Evolutionary conservation across 2,113 vertebrate species (phyloP).

Genomic region (Cavia aperea): DNA sequence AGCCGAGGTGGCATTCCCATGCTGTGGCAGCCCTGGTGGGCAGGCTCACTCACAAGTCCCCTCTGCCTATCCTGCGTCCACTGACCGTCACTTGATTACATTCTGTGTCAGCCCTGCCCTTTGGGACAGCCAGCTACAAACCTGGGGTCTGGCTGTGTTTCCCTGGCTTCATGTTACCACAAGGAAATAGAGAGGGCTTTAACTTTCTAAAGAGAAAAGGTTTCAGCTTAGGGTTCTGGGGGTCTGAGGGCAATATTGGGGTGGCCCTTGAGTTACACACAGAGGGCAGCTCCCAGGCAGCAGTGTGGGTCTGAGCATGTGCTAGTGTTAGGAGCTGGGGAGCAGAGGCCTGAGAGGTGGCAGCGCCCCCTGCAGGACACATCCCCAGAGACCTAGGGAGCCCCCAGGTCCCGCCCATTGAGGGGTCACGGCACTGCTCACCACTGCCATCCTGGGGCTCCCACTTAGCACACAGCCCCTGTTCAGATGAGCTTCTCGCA

Average conservation of each 20-base stretch:
- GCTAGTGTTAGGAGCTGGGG: not conserved
- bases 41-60: too few species aligned
- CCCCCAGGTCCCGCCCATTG: not conserved
- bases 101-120: not conserved
- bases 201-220: not conserved
- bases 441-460: not conserved
- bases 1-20: not conserved
- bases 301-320: not conserved
- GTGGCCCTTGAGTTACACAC: not conserved
- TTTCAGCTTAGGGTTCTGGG: not conserved
- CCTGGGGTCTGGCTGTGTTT: not conserved
- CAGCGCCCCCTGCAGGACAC: not conserved
- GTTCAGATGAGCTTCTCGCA: not conserved
- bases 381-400: too few species aligned
- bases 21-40: not conserved
- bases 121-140: not conserved
- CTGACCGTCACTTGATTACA: not conserved
- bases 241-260: too few species aligned
- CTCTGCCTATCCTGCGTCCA: not conserved
- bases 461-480: not conserved
- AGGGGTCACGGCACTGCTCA: not conserved
- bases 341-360: not conserved
- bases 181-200: not conserved
- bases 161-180: not conserved
- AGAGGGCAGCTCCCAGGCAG: not conserved